A percentile compares a stretch with the other conserved stretches of the same genome.
phyloP scores from a whole-genome alignment of 2,797 vertebrate genomes.

The Cyprinella venusta region DNA sequence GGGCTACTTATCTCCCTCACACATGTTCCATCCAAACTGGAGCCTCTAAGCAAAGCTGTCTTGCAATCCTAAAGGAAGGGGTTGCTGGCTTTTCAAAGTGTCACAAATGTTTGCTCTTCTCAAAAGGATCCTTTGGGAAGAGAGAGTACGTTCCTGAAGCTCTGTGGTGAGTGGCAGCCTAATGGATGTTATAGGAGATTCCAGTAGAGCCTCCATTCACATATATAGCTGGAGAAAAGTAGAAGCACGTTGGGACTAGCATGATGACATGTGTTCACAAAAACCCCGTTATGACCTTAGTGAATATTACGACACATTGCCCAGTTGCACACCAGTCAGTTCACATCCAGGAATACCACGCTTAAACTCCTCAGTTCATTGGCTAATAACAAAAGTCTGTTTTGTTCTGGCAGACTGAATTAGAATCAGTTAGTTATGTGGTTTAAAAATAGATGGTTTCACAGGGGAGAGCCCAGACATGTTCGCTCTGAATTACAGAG shows the following conservation, averaged over 20 bases:
- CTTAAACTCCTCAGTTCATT: slow-evolving; percentile 1
- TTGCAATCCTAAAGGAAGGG: slow-evolving; percentile 42
- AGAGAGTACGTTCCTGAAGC: slow-evolving; percentile 10
- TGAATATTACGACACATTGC: neutral
- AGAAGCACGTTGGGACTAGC: neutral
- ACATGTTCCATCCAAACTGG: slow-evolving; percentile 39
- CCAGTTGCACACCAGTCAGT: neutral
- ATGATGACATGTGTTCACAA: slow-evolving; percentile 14
- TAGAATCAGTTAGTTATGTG: slow-evolving; percentile 27
- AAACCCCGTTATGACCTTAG: neutral
- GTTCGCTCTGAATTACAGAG: slow-evolving; percentile 31
- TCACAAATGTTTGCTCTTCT: slow-evolving; percentile 41
- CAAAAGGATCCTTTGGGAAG: slow-evolving; percentile 28
- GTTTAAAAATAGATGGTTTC: slow-evolving; percentile 35
- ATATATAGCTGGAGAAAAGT: slow-evolving; percentile 7
- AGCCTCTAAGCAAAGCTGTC: slow-evolving; percentile 39
- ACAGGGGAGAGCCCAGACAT: slow-evolving; percentile 21
- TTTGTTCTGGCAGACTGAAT: slow-evolving; percentile 20
- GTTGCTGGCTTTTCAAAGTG: slow-evolving; percentile 42
- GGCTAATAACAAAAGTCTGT: slow-evolving; percentile 24
- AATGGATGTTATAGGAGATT: slow-evolving; percentile 17
- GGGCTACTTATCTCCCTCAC: slow-evolving; percentile 46
- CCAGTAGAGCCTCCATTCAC: neutral
- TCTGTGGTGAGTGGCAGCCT: slow-evolving; percentile 16
- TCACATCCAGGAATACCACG: neutral